Evolutionary conservation across 2,888 invertebrate genomes (phyloP).

Genomic region (Xestoiulus laeticollis): DNA sequence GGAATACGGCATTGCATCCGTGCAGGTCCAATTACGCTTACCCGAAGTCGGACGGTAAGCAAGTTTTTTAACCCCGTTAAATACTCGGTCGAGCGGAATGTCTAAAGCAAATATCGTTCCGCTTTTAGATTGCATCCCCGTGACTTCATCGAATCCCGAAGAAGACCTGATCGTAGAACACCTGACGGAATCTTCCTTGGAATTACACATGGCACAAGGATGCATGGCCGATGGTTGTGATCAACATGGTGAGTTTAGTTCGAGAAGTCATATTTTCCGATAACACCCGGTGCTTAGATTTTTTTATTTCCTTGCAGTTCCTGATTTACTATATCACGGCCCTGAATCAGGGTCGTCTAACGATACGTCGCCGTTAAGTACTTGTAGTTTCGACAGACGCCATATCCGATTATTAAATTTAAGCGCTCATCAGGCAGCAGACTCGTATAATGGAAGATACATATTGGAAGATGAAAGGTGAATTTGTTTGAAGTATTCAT

Average conservation of each 20-base stretch:
- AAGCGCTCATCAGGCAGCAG: neutral
- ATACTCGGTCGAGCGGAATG: too few species aligned
- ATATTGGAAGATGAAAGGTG: slow-evolving; percentile 49
- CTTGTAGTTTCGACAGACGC: slow-evolving; percentile 52
- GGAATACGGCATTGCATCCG: slow-evolving; percentile 36
- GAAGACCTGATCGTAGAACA: slow-evolving; percentile 49
- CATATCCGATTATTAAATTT: slow-evolving; percentile 48
- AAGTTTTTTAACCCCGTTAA: neutral
- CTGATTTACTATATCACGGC: slow-evolving; percentile 53
- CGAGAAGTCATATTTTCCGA: neutral
- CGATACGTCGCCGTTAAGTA: slow-evolving; percentile 49
- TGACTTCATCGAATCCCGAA: slow-evolving; percentile 48
- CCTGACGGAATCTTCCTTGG: slow-evolving; percentile 52
- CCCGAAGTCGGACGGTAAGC: slow-evolving; percentile 48
- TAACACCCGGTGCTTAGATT: neutral
- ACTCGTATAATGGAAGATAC: slow-evolving; percentile 39
- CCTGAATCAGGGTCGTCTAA: slow-evolving; percentile 54
- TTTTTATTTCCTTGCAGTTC: slow-evolving; percentile 42
- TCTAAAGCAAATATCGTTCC: too few species aligned
- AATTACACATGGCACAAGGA: slow-evolving; percentile 50
- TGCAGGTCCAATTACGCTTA: slow-evolving; percentile 43
- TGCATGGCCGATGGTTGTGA: slow-evolving; percentile 48
- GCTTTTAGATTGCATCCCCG: slow-evolving; percentile 35
- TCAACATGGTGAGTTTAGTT: slow-evolving; percentile 46
- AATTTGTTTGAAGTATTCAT: neutral